Evolutionary conservation across 1,140 invertebrate species (phyloP).

Genomic region (Laupala kohalensis): DNA sequence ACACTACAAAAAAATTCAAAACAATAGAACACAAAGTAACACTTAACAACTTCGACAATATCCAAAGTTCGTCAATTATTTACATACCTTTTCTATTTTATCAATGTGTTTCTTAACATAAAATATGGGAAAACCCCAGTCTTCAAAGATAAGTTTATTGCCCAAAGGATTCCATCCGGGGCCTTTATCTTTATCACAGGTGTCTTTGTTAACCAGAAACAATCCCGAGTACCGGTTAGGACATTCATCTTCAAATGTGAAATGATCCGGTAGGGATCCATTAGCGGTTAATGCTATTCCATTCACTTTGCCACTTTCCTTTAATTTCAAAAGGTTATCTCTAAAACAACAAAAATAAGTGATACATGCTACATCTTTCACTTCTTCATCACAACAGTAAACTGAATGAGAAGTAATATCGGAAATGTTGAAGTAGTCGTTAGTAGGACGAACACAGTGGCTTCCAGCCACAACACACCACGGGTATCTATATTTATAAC

Average conservation of each 20-base stretch:
- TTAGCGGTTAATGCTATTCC: conserved; percentile 42
- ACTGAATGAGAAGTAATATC: no score
- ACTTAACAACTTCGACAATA: not conserved
- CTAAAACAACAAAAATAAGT: conserved; percentile 7
- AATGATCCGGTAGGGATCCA: conserved; percentile 24
- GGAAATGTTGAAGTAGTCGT: no score
- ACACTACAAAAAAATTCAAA: conserved; percentile 28
- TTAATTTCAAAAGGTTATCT: conserved; percentile 24
- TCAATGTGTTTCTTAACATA: conserved; percentile 34
- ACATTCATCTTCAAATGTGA: conserved; percentile 67
- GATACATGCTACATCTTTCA: no score
- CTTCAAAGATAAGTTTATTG: conserved; percentile 53
- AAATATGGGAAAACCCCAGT: conserved; percentile 78
- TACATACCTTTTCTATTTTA: not conserved
- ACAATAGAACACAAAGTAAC: not conserved
- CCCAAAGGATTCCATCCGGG: conserved; percentile 64
- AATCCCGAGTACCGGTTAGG: conserved; percentile 64
- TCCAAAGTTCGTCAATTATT: no score
- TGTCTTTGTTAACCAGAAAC: conserved; percentile 13
- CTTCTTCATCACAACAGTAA: no score
- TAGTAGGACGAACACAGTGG: no score
- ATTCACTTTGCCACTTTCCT: conserved; percentile 37
- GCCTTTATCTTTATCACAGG: conserved; percentile 30
- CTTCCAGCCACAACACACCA: no score
- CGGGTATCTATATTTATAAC: no score